Base-by-base conservation (phyloP, 2,797 vertebrate genomes). In the Betta splendens region DNA sequence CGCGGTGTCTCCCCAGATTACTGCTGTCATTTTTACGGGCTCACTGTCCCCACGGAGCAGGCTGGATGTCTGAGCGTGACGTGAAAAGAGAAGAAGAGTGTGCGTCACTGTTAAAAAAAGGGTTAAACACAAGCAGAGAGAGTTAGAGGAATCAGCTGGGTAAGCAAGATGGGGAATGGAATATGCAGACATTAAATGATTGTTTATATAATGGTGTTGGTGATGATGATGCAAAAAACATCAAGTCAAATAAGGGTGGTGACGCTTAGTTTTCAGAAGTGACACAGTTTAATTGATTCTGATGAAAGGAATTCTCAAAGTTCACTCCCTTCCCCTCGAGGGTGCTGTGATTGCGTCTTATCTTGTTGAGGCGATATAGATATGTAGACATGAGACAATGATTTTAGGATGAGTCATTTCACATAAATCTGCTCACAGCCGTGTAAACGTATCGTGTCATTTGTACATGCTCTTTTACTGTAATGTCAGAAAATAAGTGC, bases 261-360 rank as follows among this genome's bases (percentile, higher is more conserved):
- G 17, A 45, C 62, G 50, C 32, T 54, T 32, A 44, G 28, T 18
- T 22, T 54, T 29, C 63, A 50, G 36, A 72, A 51, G 4, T 17
- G 37, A 45, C 35, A 36, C 35, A 61, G 42, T 56, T 76, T 72
- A 37, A 63, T 57, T 83, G 65, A 85, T 83, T 78, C 80, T 58
- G 81, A 50, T 32, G 35, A 61, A 78, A 71, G 75, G 75, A 87
- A 82, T 85, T 66, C 72, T 46, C 37, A 61, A 35, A 69, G 36
- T 46, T 43, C 4, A 51, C 66, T 64, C 77, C 63, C 71, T 65
- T 62, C 46, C 67, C 53, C 37, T 2, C 20, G 35, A 60, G 57
- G 42, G 16, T 22, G 1, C 22, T 42, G 28, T 47, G 58, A 64
- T 32, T 25, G 21, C 29, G 52, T 58, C 36, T 56, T 51, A 72